Base-by-base conservation (phyloP, 2,888 invertebrate genomes). In the Hipparchia semele region DNA sequence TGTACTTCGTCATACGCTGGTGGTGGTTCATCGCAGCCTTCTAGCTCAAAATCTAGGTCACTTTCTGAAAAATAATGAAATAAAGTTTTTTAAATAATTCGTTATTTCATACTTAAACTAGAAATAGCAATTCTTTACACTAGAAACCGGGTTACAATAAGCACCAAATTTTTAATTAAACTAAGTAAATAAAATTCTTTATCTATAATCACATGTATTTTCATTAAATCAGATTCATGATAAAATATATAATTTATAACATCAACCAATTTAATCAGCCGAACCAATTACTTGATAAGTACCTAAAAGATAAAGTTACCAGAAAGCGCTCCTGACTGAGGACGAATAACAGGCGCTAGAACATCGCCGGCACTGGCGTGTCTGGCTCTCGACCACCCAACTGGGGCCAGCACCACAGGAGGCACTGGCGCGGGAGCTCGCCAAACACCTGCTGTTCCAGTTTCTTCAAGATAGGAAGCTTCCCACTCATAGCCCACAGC, bases 311-410 rank as follows among this genome's bases (percentile, higher is more conserved):
- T 33, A 1, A 0, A 8, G 7, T 68, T 76, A 92, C 93, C 93
- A 66, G 93, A 93, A 75, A 93, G 90, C 0, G 93, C 93, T 1
- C 90, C 91, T 1, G 93, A 92, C 80, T 91, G 90, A 0, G 93
- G 93, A 0, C 93, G 78, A 8, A 81, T 83, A 9, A 87, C 83
- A 1, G 90, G 88, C 33, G 88, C 91, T 6, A 93, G 83, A n/a
- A 92, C 91, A 78, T 92, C 92, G 0, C 92, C 92, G 68, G 91
- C 92, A 69, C 91, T 90, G 76, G 91, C 90, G 75, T 91, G 91
- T 0, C 91, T 79, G 33, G 87, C 86, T 46, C 90, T 84, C 72
- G 77, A 69, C 68, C 76, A 70, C 59, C 58, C 71, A 58, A 51
- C 74, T 45, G 6, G 51, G 8, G 72, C 64, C 61, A 68, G 13